A percentile compares a stretch with the other conserved stretches of the same genome.
Conservation (phyloP, 2,888 invertebrate genomes). For the Gastracanthus pulcherrimus region DNA sequence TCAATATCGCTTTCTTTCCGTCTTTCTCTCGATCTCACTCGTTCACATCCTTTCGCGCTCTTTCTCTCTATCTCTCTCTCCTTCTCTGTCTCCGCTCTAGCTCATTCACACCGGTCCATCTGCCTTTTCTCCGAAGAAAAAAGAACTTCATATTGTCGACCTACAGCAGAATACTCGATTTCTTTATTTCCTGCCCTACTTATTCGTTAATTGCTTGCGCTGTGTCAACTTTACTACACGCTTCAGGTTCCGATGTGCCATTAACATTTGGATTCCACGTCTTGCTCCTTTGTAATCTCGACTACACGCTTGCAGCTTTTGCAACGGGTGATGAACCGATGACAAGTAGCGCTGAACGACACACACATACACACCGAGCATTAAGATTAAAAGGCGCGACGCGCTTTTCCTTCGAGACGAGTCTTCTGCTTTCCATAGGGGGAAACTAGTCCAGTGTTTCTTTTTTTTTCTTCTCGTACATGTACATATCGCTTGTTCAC, state of each 20-base stretch:
- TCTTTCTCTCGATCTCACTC: slow-evolving; percentile 22
- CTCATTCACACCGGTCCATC: slow-evolving; percentile 7
- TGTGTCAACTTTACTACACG: background rate
- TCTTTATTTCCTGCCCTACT: slow-evolving; percentile 17
- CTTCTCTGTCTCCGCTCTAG: background rate
- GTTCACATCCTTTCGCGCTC: slow-evolving; percentile 16
- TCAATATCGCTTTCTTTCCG: slow-evolving; percentile 19
- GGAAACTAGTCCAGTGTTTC: background rate
- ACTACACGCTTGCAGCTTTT: background rate
- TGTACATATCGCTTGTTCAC: background rate
- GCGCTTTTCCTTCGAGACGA: background rate
- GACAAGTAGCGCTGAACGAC: background rate
- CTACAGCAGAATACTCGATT: slow-evolving; percentile 46
- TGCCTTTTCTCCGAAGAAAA: slow-evolving; percentile 15
- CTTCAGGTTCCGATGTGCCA: background rate
- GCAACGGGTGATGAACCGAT: background rate
- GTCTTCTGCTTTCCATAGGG: background rate
- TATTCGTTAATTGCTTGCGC: slow-evolving; percentile 14
- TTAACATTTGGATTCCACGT: background rate
- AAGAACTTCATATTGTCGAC: slow-evolving; percentile 38
- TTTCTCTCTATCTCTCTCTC: background rate
- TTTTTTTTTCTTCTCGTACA: background rate
- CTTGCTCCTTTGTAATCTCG: background rate
- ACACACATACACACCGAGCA: background rate
- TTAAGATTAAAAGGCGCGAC: background rate